Base-by-base conservation (phyloP, 2,888 invertebrate species). In the Cyaniris semiargus region DNA sequence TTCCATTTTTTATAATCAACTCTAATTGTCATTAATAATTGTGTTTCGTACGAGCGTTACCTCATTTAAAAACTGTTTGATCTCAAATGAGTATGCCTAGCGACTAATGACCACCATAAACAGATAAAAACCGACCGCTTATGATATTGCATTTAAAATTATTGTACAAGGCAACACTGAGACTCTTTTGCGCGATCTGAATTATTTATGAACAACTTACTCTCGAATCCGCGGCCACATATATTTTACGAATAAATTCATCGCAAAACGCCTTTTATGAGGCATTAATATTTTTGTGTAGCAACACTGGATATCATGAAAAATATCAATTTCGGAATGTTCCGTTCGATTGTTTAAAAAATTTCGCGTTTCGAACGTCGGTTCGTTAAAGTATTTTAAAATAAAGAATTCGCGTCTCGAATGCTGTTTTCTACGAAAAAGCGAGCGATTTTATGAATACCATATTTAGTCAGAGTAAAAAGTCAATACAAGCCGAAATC, bases 181-280 rank as follows among this genome's bases (percentile, higher is more conserved):
- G 60, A 38, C 74, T 77, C 76, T 70, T 79, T 79, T 74, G 76
- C 78, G 58, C 72, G 79, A 70, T 31, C 74, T 92, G 90, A 90
- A 92, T 92, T 86, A 92, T 92, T 88, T 88, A 93, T 91, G 88
- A 86, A 92, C 91, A 92, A 87, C 90, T 93, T 91, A 91, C 88
- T 89, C 76, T 72, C 71, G 72, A 77, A 77, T 74, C 89, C 86
- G 86, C 85, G 85, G 82, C 83, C 85, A 82, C 88, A 88, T 88
- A 86, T 86, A 88, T 91, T 92, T 91, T 87, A 86, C 87, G 86
- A 85, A 91, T 89, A 89, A 91, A 90, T 92, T 90, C 89, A 89
- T 89, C 87, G 89, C 90, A 91, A 90, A 91, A 89, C 88, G 87
- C 89, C 89, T 89, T 91, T 91, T 91, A 90, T 88, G 85, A 77